A percentile compares a stretch with the other conserved stretches of the same genome.
Conservation (phyloP, 2,113 vertebrate genomes). For the Onychostruthus taczanowskii region DNA sequence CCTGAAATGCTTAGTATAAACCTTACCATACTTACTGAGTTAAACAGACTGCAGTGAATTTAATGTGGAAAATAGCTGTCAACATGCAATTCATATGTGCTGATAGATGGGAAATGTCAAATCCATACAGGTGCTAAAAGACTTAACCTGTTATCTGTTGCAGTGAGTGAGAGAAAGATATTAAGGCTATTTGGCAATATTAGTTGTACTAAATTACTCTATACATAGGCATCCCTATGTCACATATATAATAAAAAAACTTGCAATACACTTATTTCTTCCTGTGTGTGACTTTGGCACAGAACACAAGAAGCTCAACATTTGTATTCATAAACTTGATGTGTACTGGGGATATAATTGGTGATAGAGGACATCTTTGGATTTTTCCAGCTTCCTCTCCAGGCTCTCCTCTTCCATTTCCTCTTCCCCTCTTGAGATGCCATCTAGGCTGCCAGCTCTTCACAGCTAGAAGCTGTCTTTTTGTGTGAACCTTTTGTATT, state of each 20-base stretch:
- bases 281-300: neutral
- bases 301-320: neutral
- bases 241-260: neutral
- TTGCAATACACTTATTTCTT: neutral
- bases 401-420: neutral
- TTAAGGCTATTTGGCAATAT: neutral
- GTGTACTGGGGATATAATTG: neutral
- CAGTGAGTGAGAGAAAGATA: neutral
- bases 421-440: neutral
- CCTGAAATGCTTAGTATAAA: neutral
- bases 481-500: neutral
- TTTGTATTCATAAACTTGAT: neutral
- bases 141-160: neutral
- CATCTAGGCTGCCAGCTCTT: neutral
- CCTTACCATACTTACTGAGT: neutral
- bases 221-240: neutral
- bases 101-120: neutral
- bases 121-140: neutral
- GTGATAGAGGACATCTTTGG: neutral
- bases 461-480: neutral
- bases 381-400: neutral
- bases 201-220: neutral
- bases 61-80: neutral
- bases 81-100: neutral
- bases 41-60: neutral